Evolutionary conservation across 2,797 vertebrate genomes (phyloP).

Genomic region (Syndactyla subalaris): DNA sequence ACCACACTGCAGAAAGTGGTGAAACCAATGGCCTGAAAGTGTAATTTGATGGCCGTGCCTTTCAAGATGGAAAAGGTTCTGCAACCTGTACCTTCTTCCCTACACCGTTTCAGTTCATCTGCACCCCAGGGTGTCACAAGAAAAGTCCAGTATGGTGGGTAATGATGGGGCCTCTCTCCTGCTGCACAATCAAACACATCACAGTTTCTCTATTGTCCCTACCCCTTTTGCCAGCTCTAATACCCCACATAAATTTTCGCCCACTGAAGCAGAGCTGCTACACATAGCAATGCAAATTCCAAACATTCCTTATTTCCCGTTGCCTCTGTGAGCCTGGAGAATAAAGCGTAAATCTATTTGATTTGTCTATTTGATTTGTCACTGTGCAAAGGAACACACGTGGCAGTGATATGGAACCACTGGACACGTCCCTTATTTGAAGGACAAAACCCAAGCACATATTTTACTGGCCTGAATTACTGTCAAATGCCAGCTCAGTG

Average conservation of each 20-base stretch:
- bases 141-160: not conserved
- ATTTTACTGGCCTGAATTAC: not conserved
- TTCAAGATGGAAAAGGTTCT: not conserved
- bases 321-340: not conserved
- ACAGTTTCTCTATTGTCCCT: not conserved
- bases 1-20: not conserved
- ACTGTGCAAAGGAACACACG: not conserved
- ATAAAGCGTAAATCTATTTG: not conserved
- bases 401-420: not conserved
- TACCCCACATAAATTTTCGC: constrained; percentile 39
- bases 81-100: not conserved
- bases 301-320: not conserved
- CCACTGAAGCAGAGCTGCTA: constrained; percentile 52
- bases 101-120: not conserved
- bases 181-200: not conserved
- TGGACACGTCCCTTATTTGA: not conserved
- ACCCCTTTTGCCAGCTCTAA: constrained; percentile 25
- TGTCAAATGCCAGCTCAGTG: not conserved
- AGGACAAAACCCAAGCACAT: not conserved
- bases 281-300: constrained; percentile 60
- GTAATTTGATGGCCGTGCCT: not conserved
- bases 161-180: not conserved
- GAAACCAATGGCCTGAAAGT: not conserved
- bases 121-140: not conserved
- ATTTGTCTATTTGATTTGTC: not conserved